These are phyloP conservation scores for Vipera ursinii DNA, from an alignment of 2,797 vertebrate genomes.

Conservation along the genomic window DNA sequence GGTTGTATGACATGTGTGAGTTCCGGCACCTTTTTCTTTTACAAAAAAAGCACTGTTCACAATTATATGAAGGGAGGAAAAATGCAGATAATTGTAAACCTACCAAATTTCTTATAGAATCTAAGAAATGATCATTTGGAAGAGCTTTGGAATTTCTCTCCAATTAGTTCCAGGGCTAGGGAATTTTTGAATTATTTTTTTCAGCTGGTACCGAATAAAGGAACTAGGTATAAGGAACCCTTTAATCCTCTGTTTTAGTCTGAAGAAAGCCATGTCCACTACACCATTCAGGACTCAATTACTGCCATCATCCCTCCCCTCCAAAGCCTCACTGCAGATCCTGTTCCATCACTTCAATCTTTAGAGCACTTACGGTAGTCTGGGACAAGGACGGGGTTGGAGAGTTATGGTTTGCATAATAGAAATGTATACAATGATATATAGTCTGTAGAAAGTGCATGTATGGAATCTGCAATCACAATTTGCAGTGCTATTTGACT, in stretches of 20 bases:
- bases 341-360: not conserved
- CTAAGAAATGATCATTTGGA: not conserved
- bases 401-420: not conserved
- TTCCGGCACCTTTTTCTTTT: too few species aligned
- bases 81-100: not conserved
- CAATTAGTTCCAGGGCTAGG: not conserved
- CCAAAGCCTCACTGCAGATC: not conserved
- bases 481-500: not conserved
- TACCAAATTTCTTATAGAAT: constrained; percentile 1
- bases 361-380: not conserved
- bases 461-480: not conserved
- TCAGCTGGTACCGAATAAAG: too few species aligned
- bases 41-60: too few species aligned
- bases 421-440: not conserved
- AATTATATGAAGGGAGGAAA: too few species aligned
- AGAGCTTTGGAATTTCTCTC: not conserved
- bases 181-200: not conserved
- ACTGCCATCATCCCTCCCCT: not conserved
- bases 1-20: too few species aligned
- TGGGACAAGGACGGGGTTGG: not conserved
- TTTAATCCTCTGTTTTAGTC: not conserved
- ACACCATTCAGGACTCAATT: not conserved
- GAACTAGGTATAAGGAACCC: not conserved
- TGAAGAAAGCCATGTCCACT: not conserved
- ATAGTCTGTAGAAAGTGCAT: not conserved